phyloP scores from a whole-genome alignment of 1,140 invertebrate genomes.

The Grapholita molesta region DNA sequence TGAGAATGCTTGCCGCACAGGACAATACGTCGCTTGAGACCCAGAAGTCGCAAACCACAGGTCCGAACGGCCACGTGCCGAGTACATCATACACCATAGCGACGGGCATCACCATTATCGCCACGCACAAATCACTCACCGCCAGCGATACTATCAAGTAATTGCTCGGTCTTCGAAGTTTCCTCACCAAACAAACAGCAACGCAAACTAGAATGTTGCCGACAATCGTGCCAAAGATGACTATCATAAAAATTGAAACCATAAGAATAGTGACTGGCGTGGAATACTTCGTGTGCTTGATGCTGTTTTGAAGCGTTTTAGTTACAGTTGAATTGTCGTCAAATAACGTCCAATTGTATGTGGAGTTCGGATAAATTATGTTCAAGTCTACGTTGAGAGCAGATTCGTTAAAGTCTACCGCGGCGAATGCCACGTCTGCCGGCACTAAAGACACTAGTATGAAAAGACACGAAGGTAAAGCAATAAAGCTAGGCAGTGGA shows the following conservation, averaged over 20 bases:
- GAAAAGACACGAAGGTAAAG: slow-evolving; percentile 75
- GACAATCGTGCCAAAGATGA: slow-evolving; percentile 89
- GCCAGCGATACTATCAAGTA: slow-evolving; percentile 95
- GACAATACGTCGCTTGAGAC: slow-evolving; percentile 90
- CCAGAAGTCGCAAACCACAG: slow-evolving; percentile 91
- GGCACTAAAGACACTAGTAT: slow-evolving; percentile 63
- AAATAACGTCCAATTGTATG: slow-evolving; percentile 58
- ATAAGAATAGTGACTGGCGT: slow-evolving; percentile 81
- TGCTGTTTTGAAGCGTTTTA: slow-evolving; percentile 43
- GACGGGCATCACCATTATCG: slow-evolving; percentile 91
- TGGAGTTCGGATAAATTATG: slow-evolving; percentile 47
- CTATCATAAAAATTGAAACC: slow-evolving; percentile 84
- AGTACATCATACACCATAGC: slow-evolving; percentile 90
- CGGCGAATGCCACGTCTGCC: slow-evolving; percentile 40
- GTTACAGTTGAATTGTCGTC: slow-evolving; percentile 50
- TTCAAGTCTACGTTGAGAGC: slow-evolving; percentile 41
- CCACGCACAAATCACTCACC: slow-evolving; percentile 91
- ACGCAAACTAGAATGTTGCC: slow-evolving; percentile 95
- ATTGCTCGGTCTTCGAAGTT: slow-evolving; percentile 90
- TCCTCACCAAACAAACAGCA: slow-evolving; percentile 92
- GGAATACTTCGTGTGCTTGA: slow-evolving; percentile 68
- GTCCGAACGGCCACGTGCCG: slow-evolving; percentile 91
- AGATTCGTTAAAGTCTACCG: slow-evolving; percentile 51
- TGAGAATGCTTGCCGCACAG: slow-evolving; percentile 93
- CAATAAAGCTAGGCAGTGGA: slow-evolving; percentile 74